These are phyloP conservation scores for Cottoperca gobio DNA, from an alignment of 2,797 vertebrate species.

Conservation along the genomic window DNA sequence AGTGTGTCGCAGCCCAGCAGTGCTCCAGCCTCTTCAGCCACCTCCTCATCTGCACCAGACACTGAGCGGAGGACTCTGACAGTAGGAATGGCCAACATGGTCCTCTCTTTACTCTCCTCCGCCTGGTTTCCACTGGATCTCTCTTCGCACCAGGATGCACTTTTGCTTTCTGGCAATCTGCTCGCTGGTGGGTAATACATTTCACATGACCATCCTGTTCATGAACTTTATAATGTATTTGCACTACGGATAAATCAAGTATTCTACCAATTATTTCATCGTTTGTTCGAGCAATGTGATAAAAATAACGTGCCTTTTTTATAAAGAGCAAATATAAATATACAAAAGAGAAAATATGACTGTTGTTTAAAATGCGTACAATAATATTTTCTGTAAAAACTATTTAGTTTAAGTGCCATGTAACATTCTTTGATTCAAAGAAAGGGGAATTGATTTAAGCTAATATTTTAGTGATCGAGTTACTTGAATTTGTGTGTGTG, in stretches of 20 bases:
- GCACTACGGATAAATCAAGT: not conserved
- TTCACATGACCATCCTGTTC: no score
- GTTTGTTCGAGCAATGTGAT: not conserved
- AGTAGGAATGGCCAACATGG: conserved; percentile 90
- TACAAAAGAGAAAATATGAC: not conserved
- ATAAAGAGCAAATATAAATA: not conserved
- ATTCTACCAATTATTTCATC: not conserved
- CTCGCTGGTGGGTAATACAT: conserved; percentile 87
- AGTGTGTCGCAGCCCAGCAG: conserved; percentile 87
- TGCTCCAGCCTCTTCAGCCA: conserved; percentile 57
- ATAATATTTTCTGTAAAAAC: no score
- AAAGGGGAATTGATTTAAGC: no score
- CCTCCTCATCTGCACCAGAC: conserved; percentile 72
- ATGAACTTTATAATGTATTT: no score
- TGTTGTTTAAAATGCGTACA: no score
- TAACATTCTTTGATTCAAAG: no score
- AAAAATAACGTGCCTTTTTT: not conserved
- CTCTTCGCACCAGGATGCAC: conserved; percentile 94
- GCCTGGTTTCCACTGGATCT: conserved; percentile 97
- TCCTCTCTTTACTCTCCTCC: conserved; percentile 95
- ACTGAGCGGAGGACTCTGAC: conserved; percentile 88
- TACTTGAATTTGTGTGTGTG: conserved; percentile 71
- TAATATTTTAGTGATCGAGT: no score
- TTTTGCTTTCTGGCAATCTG: conserved; percentile 93
- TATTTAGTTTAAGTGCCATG: no score